These are phyloP conservation scores for Flexamia atlantica DNA, from an alignment of 2,888 invertebrate genomes.

Conservation along the genomic window DNA sequence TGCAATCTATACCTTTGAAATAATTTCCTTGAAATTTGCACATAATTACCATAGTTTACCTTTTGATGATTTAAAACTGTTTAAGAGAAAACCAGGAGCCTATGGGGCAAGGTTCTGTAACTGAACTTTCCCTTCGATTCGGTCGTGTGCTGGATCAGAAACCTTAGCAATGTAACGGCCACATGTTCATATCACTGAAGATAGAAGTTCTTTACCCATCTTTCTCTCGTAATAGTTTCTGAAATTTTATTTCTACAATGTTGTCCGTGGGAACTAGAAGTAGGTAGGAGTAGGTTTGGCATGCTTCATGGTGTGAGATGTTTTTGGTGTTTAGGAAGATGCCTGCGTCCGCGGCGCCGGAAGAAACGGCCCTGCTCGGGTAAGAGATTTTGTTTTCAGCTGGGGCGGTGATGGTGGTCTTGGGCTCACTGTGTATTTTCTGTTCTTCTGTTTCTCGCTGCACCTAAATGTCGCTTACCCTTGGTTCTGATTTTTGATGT, in stretches of 20 bases:
- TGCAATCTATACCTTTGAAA: no score
- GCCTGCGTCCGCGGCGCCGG: conserved; percentile 85
- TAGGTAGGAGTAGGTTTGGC: conserved; percentile 14
- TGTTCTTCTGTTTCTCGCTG: conserved; percentile 55
- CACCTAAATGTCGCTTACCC: conserved; percentile 45
- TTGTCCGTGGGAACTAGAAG: background rate
- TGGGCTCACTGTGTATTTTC: conserved; percentile 21
- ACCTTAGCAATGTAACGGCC: no score
- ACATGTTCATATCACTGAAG: no score
- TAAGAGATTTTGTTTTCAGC: conserved; percentile 72
- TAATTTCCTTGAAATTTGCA: no score
- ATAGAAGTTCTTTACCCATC: background rate
- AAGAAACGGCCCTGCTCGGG: conserved; percentile 93
- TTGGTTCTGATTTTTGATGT: conserved; percentile 8
- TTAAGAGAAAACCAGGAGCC: no score
- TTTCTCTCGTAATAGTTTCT: background rate
- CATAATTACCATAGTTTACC: no score
- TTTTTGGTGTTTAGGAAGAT: conserved; percentile 77
- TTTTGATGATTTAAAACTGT: no score
- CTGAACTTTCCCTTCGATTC: no score
- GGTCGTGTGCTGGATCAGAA: no score
- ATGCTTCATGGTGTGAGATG: conserved; percentile 41
- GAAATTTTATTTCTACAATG: background rate
- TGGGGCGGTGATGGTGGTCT: conserved; percentile 61
- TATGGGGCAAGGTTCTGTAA: no score